Evolutionary conservation across 2,113 vertebrate species (phyloP), one percentile per base, ranked within the genome.

Genomic region (Thamnophis sirtalis): DNA sequence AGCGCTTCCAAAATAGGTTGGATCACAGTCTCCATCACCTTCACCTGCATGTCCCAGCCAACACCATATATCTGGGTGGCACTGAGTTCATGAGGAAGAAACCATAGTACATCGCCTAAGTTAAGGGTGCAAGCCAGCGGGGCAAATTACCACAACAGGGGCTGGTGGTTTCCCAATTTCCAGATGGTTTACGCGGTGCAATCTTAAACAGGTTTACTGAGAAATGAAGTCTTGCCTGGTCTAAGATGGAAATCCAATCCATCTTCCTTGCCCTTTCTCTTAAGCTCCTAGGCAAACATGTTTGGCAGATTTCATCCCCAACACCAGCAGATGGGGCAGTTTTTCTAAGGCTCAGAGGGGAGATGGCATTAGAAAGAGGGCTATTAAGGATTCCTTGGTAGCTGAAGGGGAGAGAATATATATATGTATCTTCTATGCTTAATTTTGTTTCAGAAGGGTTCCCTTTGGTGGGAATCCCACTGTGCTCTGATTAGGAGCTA

Each of bases 401-500:
- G 51, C 19, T 94, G 55, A 91, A 68, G 3, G 86, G 33, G 48
- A 24, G 9, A 63, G 93, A 93, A 73, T 13, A 49, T 56, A 49
- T 56, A 9, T 48, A 60, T 58, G 7, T 24, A 17, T 26, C 17
- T 22, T 43, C 53, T 21, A 43, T 43, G 17, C 21, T 86, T 91
- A 86, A 55, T 58, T 91, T 86, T 50, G 43, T 92, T 89, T 93
- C 56, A 91, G 93, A 89, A 93, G 91, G 19, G 26, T 54, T 54
- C 53, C 24, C 1, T 84, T 94, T 24, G 3, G 51, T 84, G 54
- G 53, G 80, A 87, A 92, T 60, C 80, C 43, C 55, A 90, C 91
- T 95, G 91, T 60, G 17, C 21, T 49, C 93, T 94, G 92, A 94
- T 93, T 89, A 87, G 22, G 95, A 93, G 96, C 96, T 98, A 98